These are phyloP conservation scores for Gymnogyps californianus DNA, from an alignment of 2,113 vertebrate species.

Conservation along the genomic window DNA sequence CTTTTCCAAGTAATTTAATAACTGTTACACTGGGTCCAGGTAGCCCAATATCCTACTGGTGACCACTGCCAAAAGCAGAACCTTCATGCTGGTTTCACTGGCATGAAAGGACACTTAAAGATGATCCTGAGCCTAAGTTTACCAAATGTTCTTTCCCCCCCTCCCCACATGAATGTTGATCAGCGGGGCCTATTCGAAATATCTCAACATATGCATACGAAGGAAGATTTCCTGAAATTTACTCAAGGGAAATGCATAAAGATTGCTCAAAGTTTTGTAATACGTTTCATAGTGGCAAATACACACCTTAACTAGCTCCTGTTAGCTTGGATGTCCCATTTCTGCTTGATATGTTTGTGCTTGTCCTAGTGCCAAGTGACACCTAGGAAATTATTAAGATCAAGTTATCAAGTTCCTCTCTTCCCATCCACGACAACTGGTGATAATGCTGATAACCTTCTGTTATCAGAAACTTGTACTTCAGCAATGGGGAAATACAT, in stretches of 20 bases:
- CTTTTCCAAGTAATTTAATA: background rate
- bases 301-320: background rate
- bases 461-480: background rate
- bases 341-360: background rate
- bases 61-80: background rate
- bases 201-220: background rate
- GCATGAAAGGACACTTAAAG: background rate
- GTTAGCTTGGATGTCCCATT: too few relatives aligned
- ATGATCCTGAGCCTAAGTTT: background rate
- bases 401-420: background rate
- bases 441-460: background rate
- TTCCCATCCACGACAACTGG: background rate
- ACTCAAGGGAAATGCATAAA: background rate
- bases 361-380: background rate
- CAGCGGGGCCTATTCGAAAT: background rate
- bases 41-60: background rate
- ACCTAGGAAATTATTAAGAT: background rate
- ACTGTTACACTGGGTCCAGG: background rate
- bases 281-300: background rate
- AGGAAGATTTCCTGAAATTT: background rate
- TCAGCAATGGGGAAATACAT: background rate
- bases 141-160: background rate
- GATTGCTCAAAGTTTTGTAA: background rate
- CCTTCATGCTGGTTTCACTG: background rate
- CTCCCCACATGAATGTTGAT: rapidly evolving